Evolutionary conservation across 2,113 vertebrate species (phyloP), one percentile per base, ranked within the genome.

Genomic region (Micromys minutus): DNA sequence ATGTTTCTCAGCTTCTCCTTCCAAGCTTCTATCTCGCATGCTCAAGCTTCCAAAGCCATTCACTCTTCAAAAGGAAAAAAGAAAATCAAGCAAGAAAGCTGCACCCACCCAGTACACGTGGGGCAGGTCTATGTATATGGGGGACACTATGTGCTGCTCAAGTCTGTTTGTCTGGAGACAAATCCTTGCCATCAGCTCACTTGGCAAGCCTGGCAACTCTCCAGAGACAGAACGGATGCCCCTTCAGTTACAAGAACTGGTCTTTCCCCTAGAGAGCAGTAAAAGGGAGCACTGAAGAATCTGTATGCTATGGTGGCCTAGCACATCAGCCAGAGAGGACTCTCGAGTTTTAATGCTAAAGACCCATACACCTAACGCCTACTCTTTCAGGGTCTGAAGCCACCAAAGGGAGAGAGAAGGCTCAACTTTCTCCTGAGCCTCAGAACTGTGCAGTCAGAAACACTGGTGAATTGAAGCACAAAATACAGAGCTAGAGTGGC

Each of bases 101-200:
- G 63, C 36, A 50, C 57, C 92, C 61, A 88, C 34, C 55, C 80
- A 92, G 96, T 95, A 95, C 96, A 96, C 94, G 94, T 96, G 97
- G 97, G 97, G 95, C 90, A 96, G 85, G 91, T 71, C 81, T 95
- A 69, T n/a, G n/a, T n/a, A n/a, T 83, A 91, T 86, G 89, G 47
- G 65, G 81, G 8, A 91, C 45, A 81, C 15, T 80, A 74, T 10
- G 47, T 26, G 75, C 39, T 19, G 76, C 22, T 75, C 1, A 29
- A 83, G 75, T 74, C 61, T 0, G 19, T 63, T 50, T 80, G 34
- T 81, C 87, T 93, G 47, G 52, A 75, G n/a, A 45, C 93, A 65
- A 52, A 91, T 74, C 88, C 67, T 57, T 67, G 57, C 22, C 13
- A 83, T 72, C 90, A 86, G 67, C 77, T 83, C 89, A 69, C 12